Evolutionary conservation across 2,797 vertebrate species (phyloP).

Genomic region (Galago senegalensis): DNA sequence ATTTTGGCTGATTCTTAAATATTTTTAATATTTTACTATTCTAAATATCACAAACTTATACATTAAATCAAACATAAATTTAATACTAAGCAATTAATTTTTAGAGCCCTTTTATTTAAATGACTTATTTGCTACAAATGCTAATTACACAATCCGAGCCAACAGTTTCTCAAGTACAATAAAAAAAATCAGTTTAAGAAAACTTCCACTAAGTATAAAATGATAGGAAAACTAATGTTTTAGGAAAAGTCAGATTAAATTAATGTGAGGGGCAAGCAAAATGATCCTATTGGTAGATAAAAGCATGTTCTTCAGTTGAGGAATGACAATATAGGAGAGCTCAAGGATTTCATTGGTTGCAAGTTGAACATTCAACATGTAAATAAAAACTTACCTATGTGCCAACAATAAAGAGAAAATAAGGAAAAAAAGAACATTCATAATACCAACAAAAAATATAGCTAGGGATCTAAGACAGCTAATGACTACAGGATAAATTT

Average conservation of each 20-base stretch:
- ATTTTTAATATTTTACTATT: constrained; percentile 39
- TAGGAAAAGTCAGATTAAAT: constrained; percentile 27
- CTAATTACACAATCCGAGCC: constrained; percentile 9
- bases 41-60: constrained; percentile 14
- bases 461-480: background rate
- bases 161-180: constrained; percentile 8
- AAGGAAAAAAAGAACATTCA: background rate
- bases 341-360: background rate
- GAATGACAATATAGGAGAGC: constrained; percentile 3
- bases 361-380: constrained; percentile 1
- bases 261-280: background rate
- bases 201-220: constrained; percentile 42
- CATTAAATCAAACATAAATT: constrained; percentile 44
- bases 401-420: background rate
- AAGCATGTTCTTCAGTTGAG: constrained; percentile 49
- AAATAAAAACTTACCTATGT: constrained; percentile 37
- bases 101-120: background rate
- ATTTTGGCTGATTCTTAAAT: constrained; percentile 30
- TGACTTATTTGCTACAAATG: constrained; percentile 26
- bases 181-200: constrained; percentile 18
- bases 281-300: background rate
- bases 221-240: constrained; percentile 42
- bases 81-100: constrained; percentile 42
- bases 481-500: constrained; percentile 21
- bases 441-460: background rate